phyloP scores from a whole-genome alignment of 2,113 vertebrate species.

The Catharus fuscescens region DNA sequence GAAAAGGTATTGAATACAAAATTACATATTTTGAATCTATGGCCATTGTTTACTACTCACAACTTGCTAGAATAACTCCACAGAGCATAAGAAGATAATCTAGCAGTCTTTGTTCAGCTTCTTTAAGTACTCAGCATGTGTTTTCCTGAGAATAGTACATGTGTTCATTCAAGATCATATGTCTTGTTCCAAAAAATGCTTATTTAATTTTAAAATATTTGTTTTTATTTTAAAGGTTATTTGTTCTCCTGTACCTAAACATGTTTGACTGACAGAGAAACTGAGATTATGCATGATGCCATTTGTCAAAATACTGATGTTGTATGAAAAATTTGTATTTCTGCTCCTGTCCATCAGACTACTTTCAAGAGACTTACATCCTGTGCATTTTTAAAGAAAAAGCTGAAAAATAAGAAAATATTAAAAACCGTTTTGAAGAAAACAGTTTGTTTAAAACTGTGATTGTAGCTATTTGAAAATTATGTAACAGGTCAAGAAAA shows the following conservation, averaged over 20 bases:
- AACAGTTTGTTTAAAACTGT: neutral
- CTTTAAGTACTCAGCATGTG: neutral
- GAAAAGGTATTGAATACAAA: neutral
- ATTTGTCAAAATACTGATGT: neutral
- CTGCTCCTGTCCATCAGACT: neutral
- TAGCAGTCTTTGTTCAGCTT: neutral
- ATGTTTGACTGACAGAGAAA: neutral
- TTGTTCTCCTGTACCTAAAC: neutral
- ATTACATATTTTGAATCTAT: neutral
- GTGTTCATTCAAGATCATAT: neutral
- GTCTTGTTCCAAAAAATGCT: neutral
- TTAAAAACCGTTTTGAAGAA: neutral
- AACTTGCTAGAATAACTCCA: neutral
- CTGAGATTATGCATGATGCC: neutral
- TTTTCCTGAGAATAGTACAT: neutral
- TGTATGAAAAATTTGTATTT: neutral
- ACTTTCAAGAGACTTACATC: neutral
- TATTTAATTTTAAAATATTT: neutral
- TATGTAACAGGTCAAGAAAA: neutral
- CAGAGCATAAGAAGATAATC: neutral
- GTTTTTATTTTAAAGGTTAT: neutral
- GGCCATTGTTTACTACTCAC: neutral
- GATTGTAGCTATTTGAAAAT: neutral
- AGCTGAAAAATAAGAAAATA: neutral
- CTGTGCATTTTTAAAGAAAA: neutral